These are phyloP conservation scores for Bombus cullumanus DNA, from an alignment of 1,140 invertebrate species.

Conservation along the genomic window DNA sequence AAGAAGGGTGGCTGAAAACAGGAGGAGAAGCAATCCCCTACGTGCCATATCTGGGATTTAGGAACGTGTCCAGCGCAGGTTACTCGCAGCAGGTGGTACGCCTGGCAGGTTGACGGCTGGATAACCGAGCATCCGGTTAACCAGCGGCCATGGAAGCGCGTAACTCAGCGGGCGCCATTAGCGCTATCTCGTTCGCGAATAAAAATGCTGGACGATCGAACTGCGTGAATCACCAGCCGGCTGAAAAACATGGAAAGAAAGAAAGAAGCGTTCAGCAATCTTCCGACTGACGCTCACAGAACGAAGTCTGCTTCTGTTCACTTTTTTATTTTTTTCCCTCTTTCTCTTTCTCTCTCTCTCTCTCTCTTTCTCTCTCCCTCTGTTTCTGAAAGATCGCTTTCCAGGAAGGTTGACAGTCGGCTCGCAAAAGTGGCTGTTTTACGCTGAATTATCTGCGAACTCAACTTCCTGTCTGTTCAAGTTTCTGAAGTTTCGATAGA, in stretches of 20 bases:
- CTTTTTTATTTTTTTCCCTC: not conserved
- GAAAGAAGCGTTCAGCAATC: not conserved
- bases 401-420: conserved; percentile 32
- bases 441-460: conserved; percentile 42
- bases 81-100: conserved; percentile 77
- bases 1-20: conserved; percentile 25
- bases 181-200: conserved; percentile 67
- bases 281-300: not conserved
- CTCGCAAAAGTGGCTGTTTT: conserved; percentile 32
- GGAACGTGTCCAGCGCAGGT: conserved; percentile 60
- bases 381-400: not conserved
- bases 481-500: conserved; percentile 26
- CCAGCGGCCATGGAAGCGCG: conserved; percentile 70
- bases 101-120: conserved; percentile 61
- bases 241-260: conserved; percentile 38
- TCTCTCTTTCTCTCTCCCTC: not conserved
- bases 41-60: conserved; percentile 72
- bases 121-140: conserved; percentile 66
- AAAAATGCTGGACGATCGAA: conserved; percentile 53
- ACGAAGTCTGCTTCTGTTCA: too few species aligned
- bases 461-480: conserved; percentile 28
- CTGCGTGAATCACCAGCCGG: conserved; percentile 67
- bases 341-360: not conserved
- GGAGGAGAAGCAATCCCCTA: conserved; percentile 50
- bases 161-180: conserved; percentile 79